phyloP scores from a whole-genome alignment of 2,888 invertebrate genomes.

The Plusia festucae region DNA sequence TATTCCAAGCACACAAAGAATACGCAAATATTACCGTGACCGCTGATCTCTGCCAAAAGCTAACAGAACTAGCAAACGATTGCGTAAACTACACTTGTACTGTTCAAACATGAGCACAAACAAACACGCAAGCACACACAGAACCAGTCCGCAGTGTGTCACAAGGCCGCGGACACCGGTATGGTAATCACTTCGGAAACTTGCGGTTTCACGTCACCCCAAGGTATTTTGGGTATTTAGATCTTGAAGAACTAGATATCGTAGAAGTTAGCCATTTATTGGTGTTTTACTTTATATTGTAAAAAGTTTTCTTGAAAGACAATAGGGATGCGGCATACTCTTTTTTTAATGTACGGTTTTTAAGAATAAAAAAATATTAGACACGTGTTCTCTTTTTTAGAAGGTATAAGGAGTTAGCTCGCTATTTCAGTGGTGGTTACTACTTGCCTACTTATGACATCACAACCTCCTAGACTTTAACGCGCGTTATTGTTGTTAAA shows the following conservation, averaged over 20 bases:
- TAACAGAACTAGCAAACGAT: conserved; percentile 38
- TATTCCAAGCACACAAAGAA: conserved; percentile 3
- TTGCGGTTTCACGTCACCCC: conserved; percentile 11
- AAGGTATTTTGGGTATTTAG: conserved; percentile 26
- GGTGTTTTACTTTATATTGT: no score
- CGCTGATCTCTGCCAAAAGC: background rate
- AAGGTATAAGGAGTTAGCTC: no score
- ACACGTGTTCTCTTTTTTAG: no score
- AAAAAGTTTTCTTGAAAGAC: no score
- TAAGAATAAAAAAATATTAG: no score
- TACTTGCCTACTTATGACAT: no score
- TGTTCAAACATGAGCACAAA: conserved; percentile 39
- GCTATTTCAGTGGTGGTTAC: no score
- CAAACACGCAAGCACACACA: conserved; percentile 34
- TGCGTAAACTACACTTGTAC: conserved; percentile 41
- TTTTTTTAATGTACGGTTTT: no score
- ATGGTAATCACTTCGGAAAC: conserved; percentile 41
- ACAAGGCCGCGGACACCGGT: conserved; percentile 45
- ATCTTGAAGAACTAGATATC: background rate
- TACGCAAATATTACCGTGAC: background rate
- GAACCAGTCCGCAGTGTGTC: conserved; percentile 39
- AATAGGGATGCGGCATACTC: no score
- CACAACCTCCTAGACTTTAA: no score
- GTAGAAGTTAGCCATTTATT: no score
- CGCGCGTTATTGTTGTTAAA: no score